Percentiles rank a stretch among this genome's conserved stretches.
Conservation (phyloP, 2,113 vertebrate genomes). For the Donacobius atricapilla region DNA sequence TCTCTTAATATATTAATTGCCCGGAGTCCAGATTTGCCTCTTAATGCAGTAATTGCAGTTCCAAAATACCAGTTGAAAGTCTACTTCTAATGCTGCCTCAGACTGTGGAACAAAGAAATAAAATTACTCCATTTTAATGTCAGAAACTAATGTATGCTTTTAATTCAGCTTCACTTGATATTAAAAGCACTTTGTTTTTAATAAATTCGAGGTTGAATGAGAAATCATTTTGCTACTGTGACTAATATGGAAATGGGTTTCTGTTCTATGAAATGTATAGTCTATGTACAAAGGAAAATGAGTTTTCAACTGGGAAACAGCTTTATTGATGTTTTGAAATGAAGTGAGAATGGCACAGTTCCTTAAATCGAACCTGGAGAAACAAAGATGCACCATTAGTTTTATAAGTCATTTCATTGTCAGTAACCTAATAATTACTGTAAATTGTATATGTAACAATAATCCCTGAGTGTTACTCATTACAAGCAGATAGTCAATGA, state of each 20-base stretch:
- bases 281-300: neutral
- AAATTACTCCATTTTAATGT: neutral
- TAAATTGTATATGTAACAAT: neutral
- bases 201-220: neutral
- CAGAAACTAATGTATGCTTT: neutral
- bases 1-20: neutral
- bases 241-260: neutral
- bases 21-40: neutral
- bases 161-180: neutral
- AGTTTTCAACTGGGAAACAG: neutral
- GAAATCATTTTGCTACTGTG: neutral
- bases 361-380: neutral
- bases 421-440: neutral
- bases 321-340: conserved; percentile 30
- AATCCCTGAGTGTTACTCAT: neutral
- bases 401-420: neutral
- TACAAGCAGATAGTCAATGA: conserved; percentile 11
- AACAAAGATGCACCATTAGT: neutral
- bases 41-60: neutral
- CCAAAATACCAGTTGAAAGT: neutral
- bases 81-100: neutral
- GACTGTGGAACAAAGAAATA: neutral
- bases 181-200: conserved; percentile 31
- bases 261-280: neutral
- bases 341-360: neutral